Percentiles rank a stretch among this genome's conserved stretches.
These are phyloP conservation scores for Papilio demoleus DNA, from an alignment of 2,888 invertebrate species.

Conservation along the genomic window DNA sequence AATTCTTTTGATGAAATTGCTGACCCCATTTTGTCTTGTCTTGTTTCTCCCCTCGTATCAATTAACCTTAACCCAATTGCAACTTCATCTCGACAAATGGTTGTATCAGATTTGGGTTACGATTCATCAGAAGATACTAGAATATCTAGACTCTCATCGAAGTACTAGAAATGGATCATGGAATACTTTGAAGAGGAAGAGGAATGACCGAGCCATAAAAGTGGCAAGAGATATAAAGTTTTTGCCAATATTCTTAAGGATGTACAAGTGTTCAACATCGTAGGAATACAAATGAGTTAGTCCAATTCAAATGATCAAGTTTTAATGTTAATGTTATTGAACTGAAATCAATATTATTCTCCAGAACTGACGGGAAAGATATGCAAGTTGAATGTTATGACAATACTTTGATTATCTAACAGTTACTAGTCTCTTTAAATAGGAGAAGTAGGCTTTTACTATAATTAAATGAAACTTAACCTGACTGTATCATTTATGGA, in stretches of 20 bases:
- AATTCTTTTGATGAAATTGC: background rate
- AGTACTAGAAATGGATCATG: background rate
- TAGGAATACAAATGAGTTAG: too few species aligned
- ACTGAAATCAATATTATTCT: background rate
- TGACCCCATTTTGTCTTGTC: background rate
- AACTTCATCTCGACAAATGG: background rate
- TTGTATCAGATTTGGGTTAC: background rate
- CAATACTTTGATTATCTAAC: background rate
- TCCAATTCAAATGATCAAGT: too few species aligned
- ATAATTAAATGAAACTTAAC: background rate
- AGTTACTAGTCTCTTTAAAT: background rate
- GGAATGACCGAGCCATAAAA: too few species aligned
- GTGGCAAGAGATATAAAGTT: too few species aligned
- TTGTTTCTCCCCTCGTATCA: constrained; percentile 6
- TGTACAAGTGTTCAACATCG: too few species aligned
- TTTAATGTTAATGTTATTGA: background rate
- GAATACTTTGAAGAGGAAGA: background rate
- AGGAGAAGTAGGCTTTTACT: background rate
- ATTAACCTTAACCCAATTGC: constrained; percentile 15
- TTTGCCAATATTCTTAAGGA: too few species aligned
- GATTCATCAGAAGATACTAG: background rate
- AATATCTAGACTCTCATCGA: background rate
- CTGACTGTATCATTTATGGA: background rate
- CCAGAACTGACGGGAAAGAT: background rate
- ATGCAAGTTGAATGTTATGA: background rate